Conservation (phyloP, 1,140 invertebrate genomes). For the Drosophila triauraria region DNA sequence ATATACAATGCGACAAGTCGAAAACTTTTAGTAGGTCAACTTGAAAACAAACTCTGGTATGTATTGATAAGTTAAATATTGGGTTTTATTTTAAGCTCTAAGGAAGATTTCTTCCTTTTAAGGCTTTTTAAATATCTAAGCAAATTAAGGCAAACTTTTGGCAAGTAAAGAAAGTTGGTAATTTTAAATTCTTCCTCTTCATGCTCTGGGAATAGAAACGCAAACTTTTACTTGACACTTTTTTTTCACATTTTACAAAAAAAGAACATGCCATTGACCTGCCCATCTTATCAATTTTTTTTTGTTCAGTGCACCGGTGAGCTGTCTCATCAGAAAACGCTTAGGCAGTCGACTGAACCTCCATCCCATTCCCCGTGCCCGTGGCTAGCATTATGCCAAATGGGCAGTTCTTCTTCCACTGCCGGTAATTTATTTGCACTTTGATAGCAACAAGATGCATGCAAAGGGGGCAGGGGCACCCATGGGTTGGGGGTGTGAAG, state of each 20-base stretch:
- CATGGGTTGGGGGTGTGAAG: background rate
- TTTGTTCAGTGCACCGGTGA: conserved; percentile 33
- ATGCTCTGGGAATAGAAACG: background rate
- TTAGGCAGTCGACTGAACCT: conserved; percentile 45
- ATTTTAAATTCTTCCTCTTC: background rate
- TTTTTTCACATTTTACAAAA: background rate
- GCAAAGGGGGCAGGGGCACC: background rate
- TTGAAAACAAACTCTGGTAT: background rate
- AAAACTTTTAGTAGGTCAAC: background rate
- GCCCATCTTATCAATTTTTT: background rate
- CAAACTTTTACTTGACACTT: background rate
- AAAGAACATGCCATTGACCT: background rate
- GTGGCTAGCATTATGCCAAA: conserved; percentile 35
- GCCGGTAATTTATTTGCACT: conserved; percentile 77
- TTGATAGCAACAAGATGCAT: conserved; percentile 83
- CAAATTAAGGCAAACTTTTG: background rate
- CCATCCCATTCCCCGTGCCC: background rate
- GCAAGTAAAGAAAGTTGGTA: background rate
- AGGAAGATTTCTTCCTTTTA: background rate
- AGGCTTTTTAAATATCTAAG: background rate
- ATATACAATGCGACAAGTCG: background rate
- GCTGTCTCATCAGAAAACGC: conserved; percentile 71
- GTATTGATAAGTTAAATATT: too few relatives aligned
- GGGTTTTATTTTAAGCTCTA: background rate
- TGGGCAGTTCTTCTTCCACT: conserved; percentile 41